phyloP scores from a whole-genome alignment of 1,140 invertebrate genomes.

The Drosophila parabipectinata region DNA sequence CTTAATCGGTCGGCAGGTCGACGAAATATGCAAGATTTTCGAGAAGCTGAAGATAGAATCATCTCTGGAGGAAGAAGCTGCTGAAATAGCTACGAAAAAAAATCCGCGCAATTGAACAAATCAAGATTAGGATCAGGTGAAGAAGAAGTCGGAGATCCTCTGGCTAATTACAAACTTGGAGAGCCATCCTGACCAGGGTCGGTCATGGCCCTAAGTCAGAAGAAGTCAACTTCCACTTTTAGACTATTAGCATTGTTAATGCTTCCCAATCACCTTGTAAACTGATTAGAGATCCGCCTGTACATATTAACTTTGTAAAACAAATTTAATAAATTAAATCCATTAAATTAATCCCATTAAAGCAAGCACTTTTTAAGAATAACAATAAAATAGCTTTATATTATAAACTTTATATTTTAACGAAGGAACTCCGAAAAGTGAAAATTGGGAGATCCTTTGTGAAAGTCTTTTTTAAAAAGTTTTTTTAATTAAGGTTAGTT shows the following conservation, averaged over 20 bases:
- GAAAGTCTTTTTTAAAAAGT: too few species aligned
- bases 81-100: conserved; percentile 95
- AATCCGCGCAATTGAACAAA: conserved; percentile 93
- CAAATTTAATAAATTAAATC: conserved; percentile 51
- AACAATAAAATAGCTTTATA: not conserved
- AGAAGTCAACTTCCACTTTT: not conserved
- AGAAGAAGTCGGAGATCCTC: conserved; percentile 86
- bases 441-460: too few species aligned
- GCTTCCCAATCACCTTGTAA: conserved; percentile 23
- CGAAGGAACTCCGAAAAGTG: not conserved
- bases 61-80: conserved; percentile 44
- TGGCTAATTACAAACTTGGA: conserved; percentile 45
- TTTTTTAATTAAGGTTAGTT: too few species aligned
- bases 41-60: conserved; percentile 28
- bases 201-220: conserved; percentile 26
- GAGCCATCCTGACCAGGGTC: conserved; percentile 1
- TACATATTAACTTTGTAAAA: conserved; percentile 61
- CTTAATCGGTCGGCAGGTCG: conserved; percentile 12
- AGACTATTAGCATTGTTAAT: too few species aligned
- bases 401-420: too few species aligned
- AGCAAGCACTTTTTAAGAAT: not conserved
- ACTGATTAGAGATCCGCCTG: not conserved
- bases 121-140: conserved; percentile 95
- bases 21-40: conserved; percentile 39
- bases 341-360: not conserved